Conservation (phyloP, 2,113 vertebrate genomes). For the Rhinopomastus cyanomelas region DNA sequence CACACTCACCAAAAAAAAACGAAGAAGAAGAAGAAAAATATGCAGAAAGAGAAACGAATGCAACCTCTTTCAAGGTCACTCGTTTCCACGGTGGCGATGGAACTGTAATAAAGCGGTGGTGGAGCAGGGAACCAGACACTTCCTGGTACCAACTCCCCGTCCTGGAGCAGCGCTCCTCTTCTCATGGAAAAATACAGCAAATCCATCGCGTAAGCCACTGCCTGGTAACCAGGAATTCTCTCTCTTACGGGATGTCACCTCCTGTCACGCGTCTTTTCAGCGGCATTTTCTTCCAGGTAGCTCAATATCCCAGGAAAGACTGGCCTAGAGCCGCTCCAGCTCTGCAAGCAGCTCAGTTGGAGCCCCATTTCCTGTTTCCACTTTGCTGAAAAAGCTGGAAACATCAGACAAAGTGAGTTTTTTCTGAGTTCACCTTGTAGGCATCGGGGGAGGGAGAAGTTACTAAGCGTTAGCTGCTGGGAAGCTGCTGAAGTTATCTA, state of each 20-base stretch:
- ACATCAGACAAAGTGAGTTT: neutral
- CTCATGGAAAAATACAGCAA: neutral
- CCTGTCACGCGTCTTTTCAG: neutral
- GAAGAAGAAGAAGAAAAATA: neutral
- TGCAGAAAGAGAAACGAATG: conserved; percentile 15
- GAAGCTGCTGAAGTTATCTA: neutral
- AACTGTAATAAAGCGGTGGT: neutral
- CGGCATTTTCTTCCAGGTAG: neutral
- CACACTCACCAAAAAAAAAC: neutral
- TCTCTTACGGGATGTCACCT: neutral
- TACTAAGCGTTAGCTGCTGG: neutral
- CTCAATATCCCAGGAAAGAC: neutral
- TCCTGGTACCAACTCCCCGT: rapidly evolving
- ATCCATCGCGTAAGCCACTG: neutral
- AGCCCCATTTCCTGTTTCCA: neutral
- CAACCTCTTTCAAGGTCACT: neutral
- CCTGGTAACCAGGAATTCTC: neutral
- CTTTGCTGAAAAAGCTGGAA: neutral
- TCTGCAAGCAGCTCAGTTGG: neutral
- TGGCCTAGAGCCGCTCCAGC: rapidly evolving
- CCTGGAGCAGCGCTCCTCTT: rapidly evolving
- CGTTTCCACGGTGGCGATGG: neutral
- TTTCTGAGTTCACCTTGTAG: neutral
- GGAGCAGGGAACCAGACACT: neutral
- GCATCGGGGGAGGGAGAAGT: rapidly evolving